Evolutionary conservation across 1,140 invertebrate species (phyloP).

Genomic region (Zaprionus inermis): DNA sequence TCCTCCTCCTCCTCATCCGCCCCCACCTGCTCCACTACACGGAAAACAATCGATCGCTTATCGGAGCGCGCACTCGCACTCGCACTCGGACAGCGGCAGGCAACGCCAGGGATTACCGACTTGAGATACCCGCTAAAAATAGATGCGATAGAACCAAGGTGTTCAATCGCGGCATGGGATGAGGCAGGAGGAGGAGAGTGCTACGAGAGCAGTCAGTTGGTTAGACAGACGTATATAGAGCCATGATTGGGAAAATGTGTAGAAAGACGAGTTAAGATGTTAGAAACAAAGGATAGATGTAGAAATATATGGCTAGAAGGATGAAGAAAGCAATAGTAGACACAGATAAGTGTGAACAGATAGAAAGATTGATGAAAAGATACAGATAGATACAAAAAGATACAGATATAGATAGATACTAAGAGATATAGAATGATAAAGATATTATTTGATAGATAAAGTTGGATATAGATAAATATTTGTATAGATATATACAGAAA

Average conservation of each 20-base stretch:
- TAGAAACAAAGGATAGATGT: no score
- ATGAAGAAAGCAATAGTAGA: no score
- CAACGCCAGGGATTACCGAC: constrained; percentile 37
- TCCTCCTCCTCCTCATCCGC: neutral
- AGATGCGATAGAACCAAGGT: neutral
- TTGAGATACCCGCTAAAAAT: constrained; percentile 31
- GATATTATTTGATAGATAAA: no score
- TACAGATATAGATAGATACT: neutral
- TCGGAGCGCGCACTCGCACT: constrained; percentile 6
- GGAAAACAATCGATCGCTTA: constrained; percentile 46
- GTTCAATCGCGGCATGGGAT: neutral
- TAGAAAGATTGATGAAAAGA: no score
- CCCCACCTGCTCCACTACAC: neutral
- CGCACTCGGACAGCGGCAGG: constrained; percentile 29
- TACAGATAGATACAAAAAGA: neutral
- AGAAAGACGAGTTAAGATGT: neutral
- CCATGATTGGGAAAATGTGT: neutral
- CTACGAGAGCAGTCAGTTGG: neutral
- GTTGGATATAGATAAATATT: neutral
- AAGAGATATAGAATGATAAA: neutral
- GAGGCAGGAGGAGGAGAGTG: neutral
- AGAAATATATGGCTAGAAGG: neutral
- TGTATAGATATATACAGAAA: neutral
- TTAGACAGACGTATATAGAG: neutral
- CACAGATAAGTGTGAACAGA: no score